Conservation (phyloP, 2,888 invertebrate species). For the Nemoura dubitans region DNA sequence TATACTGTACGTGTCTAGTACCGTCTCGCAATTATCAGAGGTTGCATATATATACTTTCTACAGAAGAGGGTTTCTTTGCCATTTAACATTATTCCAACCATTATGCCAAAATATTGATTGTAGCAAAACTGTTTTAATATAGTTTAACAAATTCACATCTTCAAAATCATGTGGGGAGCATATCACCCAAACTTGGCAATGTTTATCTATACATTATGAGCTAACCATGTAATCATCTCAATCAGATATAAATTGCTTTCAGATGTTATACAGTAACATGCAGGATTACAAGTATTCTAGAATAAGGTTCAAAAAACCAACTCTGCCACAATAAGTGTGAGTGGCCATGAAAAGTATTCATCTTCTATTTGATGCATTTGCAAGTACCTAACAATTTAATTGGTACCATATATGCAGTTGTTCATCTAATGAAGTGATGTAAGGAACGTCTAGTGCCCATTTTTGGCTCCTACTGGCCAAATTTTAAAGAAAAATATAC, state of each 20-base stretch:
- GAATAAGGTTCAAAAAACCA: neutral
- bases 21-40: too few species aligned
- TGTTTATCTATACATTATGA: neutral
- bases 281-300: neutral
- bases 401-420: neutral
- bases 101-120: neutral
- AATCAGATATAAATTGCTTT: neutral
- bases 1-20: too few species aligned
- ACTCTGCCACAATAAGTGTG: neutral
- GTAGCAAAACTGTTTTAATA: too few species aligned
- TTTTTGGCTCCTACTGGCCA: neutral
- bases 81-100: neutral
- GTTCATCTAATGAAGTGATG: neutral
- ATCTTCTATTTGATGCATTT: constrained; percentile 9
- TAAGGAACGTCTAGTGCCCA: constrained; percentile 7
- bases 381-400: neutral
- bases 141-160: too few species aligned
- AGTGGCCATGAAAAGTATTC: neutral
- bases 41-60: too few species aligned
- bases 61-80: neutral
- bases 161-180: too few species aligned
- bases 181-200: too few species aligned
- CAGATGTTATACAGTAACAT: neutral
- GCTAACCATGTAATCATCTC: neutral
- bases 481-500: constrained; percentile 3